Conservation (phyloP, 2,888 invertebrate species). For the Cyclophora albipunctata region DNA sequence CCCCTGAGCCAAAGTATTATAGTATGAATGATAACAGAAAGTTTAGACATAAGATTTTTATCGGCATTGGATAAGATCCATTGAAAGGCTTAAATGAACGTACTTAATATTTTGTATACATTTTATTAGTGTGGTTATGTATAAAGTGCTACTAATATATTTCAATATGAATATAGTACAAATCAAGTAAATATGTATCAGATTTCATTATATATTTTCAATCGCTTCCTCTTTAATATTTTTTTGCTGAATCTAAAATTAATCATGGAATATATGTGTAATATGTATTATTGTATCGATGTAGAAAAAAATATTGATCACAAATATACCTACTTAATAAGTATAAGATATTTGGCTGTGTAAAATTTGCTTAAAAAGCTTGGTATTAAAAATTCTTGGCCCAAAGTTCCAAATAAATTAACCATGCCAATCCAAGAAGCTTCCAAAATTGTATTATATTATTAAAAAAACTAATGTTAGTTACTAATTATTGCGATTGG, state of each 20-base stretch:
- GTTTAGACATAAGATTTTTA: slow-evolving; percentile 3
- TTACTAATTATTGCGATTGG: slow-evolving; percentile 31
- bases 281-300: too few species aligned
- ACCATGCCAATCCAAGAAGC: too few species aligned
- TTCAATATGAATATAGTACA: slow-evolving; percentile 3
- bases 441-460: neutral
- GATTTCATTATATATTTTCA: too few species aligned
- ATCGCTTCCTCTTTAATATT: too few species aligned
- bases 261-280: too few species aligned
- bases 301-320: too few species aligned
- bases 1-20: slow-evolving; percentile 20
- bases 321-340: too few species aligned
- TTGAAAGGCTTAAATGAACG: too few species aligned
- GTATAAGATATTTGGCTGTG: neutral
- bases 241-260: too few species aligned
- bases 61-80: slow-evolving; percentile 14
- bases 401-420: too few species aligned
- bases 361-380: neutral
- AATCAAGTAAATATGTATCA: neutral
- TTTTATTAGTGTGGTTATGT: neutral
- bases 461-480: slow-evolving; percentile 25
- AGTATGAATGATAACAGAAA: slow-evolving; percentile 4
- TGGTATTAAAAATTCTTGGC: neutral
- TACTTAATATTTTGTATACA: too few species aligned
- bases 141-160: neutral